Evolutionary conservation across 1,140 invertebrate species (phyloP), one percentile per base, ranked within the genome.

Genomic region (Chrysopa pallens): DNA sequence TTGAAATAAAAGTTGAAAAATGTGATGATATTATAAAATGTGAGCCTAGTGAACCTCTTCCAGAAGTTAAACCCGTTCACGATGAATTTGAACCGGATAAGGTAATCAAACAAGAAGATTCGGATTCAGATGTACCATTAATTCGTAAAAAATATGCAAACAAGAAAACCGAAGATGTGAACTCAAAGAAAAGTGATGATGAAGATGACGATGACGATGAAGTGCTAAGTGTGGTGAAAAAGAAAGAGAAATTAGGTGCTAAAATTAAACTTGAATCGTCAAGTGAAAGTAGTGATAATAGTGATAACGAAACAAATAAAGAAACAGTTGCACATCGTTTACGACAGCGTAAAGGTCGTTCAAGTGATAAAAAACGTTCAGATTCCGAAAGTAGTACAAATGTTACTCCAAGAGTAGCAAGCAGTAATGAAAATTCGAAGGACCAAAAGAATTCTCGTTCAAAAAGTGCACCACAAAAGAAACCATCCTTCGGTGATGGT

Each of bases 401-500:
- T 33, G 12, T 38, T 11, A 40, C 38, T 27, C 33, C 39, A 44
- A 43, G 36, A 37, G 42, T 12, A 39, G 45, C 36, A 45, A 36
- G 9, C 38, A 23, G 5, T 23, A 23, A 23, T 23, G 17, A 23
- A 23, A n/a, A n/a, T n/a, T 23, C 17, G 5, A 23, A 23, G 5
- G 35, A n/a, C 29, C 28, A 39, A 31, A 43, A 66, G 63, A 50
- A 57, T 54, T 42, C 51, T 58, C 9, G 45, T 49, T 5, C 61
- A 64, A 53, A 55, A 60, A 15, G 55, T 60, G 11, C 52, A 44
- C 52, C 54, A 41, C 60, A 60, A 5, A 69, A 70, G 33, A 78
- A 78, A 53, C 68, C 73, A 3, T 61, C 68, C 12, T 80, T 80
- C 53, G 76, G 77, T 1, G 77, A 80, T 57, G 75, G 76, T n/a